Conservation (phyloP, 2,113 vertebrate species). For the Apeltes quadracus region DNA sequence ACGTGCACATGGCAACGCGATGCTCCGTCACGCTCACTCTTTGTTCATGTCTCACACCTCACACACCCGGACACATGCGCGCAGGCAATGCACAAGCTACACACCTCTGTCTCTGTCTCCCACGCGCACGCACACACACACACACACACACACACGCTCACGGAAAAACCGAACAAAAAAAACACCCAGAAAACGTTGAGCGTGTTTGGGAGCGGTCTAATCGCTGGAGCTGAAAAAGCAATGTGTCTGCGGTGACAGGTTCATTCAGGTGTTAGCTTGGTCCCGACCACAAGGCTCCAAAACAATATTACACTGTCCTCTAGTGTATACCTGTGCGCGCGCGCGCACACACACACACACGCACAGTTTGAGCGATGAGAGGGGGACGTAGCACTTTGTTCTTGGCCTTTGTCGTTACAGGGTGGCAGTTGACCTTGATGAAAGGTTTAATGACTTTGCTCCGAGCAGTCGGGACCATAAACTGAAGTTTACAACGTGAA, state of each 20-base stretch:
- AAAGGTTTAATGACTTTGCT: neutral
- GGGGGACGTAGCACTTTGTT: no score
- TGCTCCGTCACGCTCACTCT: conserved; percentile 53
- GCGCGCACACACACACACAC: conserved; percentile 8
- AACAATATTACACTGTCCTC: conserved; percentile 72
- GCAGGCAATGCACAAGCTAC: conserved; percentile 42
- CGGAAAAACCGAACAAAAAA: conserved; percentile 27
- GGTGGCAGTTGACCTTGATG: no score
- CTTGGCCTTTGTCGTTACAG: no score
- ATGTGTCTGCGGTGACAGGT: conserved; percentile 80
- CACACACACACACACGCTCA: conserved; percentile 4
- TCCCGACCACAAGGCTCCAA: conserved; percentile 68
- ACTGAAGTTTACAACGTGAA: neutral
- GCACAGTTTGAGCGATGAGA: neutral
- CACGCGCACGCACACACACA: neutral
- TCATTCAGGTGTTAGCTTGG: conserved; percentile 78
- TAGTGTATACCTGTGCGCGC: conserved; percentile 41
- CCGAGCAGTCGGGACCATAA: neutral
- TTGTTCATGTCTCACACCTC: conserved; percentile 49
- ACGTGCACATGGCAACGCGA: conserved; percentile 49
- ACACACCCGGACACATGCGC: conserved; percentile 37
- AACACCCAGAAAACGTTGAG: conserved; percentile 57
- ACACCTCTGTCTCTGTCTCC: neutral
- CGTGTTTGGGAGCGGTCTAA: conserved; percentile 70
- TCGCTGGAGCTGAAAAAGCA: conserved; percentile 78